phyloP scores from a whole-genome alignment of 2,888 invertebrate species.

The Acanthopleura granulata region DNA sequence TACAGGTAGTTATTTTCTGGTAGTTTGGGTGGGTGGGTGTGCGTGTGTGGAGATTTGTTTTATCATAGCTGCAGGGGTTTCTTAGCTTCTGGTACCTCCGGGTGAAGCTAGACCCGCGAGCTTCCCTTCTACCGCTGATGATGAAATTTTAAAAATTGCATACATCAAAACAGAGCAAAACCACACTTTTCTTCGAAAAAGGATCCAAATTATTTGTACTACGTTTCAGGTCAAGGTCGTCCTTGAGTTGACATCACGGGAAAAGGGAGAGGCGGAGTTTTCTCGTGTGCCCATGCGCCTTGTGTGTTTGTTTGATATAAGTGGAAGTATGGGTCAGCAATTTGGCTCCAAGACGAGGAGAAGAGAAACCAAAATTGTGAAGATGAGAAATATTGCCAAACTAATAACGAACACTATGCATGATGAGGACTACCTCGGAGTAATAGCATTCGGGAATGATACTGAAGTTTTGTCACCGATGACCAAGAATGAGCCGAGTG shows the following conservation, averaged over 20 bases:
- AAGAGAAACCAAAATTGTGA: conserved; percentile 47
- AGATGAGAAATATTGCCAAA: conserved; percentile 50
- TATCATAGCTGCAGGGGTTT: too few species aligned
- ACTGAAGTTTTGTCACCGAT: conserved; percentile 53
- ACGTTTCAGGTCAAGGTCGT: conserved; percentile 47
- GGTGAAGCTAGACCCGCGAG: too few species aligned
- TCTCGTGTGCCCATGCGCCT: conserved; percentile 49
- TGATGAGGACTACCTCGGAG: conserved; percentile 49
- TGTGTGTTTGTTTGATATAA: conserved; percentile 59
- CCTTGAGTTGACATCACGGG: conserved; percentile 47
- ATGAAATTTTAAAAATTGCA: too few species aligned
- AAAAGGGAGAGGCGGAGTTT: conserved; percentile 35
- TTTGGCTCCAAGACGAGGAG: conserved; percentile 30
- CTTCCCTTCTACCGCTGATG: too few species aligned
- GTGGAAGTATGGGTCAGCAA: conserved; percentile 61
- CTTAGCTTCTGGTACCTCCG: too few species aligned
- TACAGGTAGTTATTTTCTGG: too few species aligned
- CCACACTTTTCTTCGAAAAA: too few species aligned
- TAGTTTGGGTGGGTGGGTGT: too few species aligned
- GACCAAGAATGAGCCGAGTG: conserved; percentile 42
- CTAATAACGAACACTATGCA: conserved; percentile 48
- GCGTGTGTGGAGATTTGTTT: too few species aligned
- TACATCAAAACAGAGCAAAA: too few species aligned
- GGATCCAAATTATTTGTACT: background rate
- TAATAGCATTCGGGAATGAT: conserved; percentile 58